Base-by-base conservation (phyloP, 2,797 vertebrate species). In the Thripadectes ignobilis region DNA sequence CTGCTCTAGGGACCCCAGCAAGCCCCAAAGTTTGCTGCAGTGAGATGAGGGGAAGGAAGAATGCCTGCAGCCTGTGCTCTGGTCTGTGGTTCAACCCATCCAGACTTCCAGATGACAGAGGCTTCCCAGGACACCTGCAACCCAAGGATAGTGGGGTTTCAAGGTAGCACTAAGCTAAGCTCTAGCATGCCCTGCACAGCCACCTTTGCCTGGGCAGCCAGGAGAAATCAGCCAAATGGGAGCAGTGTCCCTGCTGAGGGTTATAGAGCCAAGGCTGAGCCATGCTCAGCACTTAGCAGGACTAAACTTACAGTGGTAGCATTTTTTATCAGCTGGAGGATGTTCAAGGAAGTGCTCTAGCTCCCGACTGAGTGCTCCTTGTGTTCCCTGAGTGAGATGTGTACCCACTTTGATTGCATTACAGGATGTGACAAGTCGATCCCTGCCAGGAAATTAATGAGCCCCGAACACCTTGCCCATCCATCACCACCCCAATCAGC, bases 401-500 rank as follows among this genome's bases (percentile, higher is more conserved):
- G 63, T 26, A 85, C 39, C 69, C 34, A 23, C 46, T 80, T 76
- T 59, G 54, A 63, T 55, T 80, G 46, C 54, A 19, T 77, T 92
- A 78, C 36, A 72, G 30, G 65, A 66, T 48, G 69, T 85, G 87
- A 95, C 85, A 82, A 88, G 61, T 66, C 3, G 14, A 75, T 76
- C 55, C 73, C 87, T 93, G 68, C 81, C 74, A 72, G 68, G 72
- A 93, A 95, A 94, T 92, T 91, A 91, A 83, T 69, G 81, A 94
- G 78, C n/a, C 80, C 39, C 17, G 14, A 77, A 87, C 75, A 87
- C 62, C 83, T 76, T 69, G 36, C 74, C 82, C 49, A 85, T 93
- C 88, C 92, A 89, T 95, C 86, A 94, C 41, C 74, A 75, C 45
- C 84, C 73, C 80, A 93, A 85, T 68, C 79, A 88, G 80, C 72